Base-by-base conservation (phyloP, 2,113 vertebrate species). In the Drymodes brunneopygia region DNA sequence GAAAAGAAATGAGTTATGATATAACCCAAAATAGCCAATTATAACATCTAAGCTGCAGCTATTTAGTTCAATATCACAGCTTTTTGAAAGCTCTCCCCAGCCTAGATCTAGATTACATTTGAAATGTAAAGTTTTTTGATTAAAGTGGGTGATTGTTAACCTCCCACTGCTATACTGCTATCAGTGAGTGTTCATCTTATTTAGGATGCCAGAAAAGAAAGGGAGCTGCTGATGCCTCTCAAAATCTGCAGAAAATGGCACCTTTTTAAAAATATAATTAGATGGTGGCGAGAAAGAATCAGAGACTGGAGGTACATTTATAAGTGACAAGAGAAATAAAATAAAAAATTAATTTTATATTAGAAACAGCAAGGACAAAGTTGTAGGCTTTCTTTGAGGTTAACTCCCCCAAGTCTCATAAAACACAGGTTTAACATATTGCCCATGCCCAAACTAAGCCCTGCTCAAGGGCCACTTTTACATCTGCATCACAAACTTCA, bases 71-170 rank as follows among this genome's bases (percentile, higher is more conserved):
- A 28, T 69, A 88, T 16, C 42, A 50, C 33, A 79, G 31, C 31
- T 87, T 95, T 92, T n/a, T 81, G 57, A 94, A 93, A 85, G 31
- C 38, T 74, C 24, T 80, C 60, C 53, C 44, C 50, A 81, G 47
- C 27, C 70, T 60, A 64, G 56, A 53, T 83, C 54, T 94, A 95
- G 94, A 95, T 97, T 96, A 78, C 93, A 97, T 96, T 96, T 96
- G 86, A 97, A 97, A 97, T 95, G 81, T 96, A 92, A 95, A 96
- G 77, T 71, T 94, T 94, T 97, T 81, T 97, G 83, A 96, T 97
- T 92, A 88, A 90, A 93, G 57, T 2, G 0, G 7, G 42, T 92
- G 78, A 93, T 89, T 95, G 83, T 96, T 96, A 96, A 87, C 88
- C 90, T 89, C 92, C 95, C 58, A 95, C 93, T 90, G 94, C 60